These are phyloP conservation scores for Eonycteris spelaea DNA, from an alignment of 2,113 vertebrate genomes.

Conservation along the genomic window DNA sequence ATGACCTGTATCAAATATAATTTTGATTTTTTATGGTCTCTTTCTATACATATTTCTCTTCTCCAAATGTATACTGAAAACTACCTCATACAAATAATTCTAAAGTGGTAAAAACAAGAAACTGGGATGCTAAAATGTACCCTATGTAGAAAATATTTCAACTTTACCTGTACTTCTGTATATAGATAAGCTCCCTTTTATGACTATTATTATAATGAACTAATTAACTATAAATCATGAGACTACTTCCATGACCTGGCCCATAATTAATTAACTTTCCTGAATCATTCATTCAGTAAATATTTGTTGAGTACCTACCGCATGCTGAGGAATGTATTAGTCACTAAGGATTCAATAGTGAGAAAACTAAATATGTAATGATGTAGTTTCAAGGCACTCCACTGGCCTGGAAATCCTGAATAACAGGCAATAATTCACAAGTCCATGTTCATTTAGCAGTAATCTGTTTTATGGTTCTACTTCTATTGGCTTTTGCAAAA, in stretches of 20 bases:
- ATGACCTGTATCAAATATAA: conserved; percentile 52
- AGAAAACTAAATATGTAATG: not conserved
- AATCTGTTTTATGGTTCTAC: not conserved
- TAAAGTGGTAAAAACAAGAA: conserved; percentile 27
- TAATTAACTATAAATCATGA: not conserved
- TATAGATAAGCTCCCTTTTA: not conserved
- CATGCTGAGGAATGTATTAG: not conserved
- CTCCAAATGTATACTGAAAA: conserved; percentile 8
- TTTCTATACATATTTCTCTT: conserved; percentile 3
- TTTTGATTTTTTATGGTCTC: conserved; percentile 50
- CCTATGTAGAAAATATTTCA: not conserved
- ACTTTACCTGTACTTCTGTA: not conserved
- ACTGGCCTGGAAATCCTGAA: not conserved
- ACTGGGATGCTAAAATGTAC: not conserved
- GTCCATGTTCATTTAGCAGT: not conserved
- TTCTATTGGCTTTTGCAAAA: conserved; percentile 15
- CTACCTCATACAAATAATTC: not conserved
- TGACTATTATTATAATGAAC: not conserved
- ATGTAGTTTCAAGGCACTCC: not conserved
- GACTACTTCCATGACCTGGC: not conserved
- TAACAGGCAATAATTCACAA: not conserved
- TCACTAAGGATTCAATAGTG: conserved; percentile 14
- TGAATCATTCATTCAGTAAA: conserved; percentile 47
- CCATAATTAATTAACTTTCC: conserved; percentile 21
- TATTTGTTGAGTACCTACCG: conserved; percentile 6